Evolutionary conservation across 1,140 invertebrate genomes (phyloP), one percentile per base, ranked within the genome.

Genomic region (Drosophila grimshawi): DNA sequence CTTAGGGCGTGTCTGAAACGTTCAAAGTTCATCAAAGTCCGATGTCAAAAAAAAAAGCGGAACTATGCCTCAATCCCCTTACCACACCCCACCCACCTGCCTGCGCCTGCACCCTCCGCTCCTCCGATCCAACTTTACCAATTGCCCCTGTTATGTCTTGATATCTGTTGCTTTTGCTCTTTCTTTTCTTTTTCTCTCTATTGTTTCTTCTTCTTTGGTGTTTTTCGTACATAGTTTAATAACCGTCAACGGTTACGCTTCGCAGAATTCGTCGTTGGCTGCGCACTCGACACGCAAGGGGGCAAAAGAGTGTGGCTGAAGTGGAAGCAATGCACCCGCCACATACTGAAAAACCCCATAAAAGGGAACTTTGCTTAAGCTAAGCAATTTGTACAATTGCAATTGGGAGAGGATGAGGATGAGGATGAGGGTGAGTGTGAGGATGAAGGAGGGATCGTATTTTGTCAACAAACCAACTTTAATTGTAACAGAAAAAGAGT

Each of bases 211-310:
- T 78, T 55, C 66, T 45, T 67, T 66, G 39, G 45, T 39, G 63
- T 71, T 65, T 66, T 71, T 71, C 55, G 43, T 61, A 76, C 71
- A 73, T 75, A 81, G 78, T 86, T 86, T 86, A 81, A 81, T 86
- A 86, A 86, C 82, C 78, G 82, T 86, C 82, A 79, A 69, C 78
- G 75, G 82, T 86, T 86, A 65, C 76, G 82, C 82, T 64, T 79
- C 65, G 64, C 41, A 68, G 64, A 68, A 81, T 76, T 55, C 78
- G 78, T 74, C 78, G 68, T 61, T 67, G 37, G 62, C 57, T 67
- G 49, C 32, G 27, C 63, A 68, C 63, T 65, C 73, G 61, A 53
- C 57, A 48, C 60, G 53, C 55, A 4, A 57, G 43, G 2, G 30
- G 29, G 41, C 4, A 37, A 30, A 1, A 32, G 41, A n/a, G 7